Percentiles rank a stretch among this genome's conserved stretches.
phyloP scores from a whole-genome alignment of 2,797 vertebrate genomes.

The Sebastes elongatus region DNA sequence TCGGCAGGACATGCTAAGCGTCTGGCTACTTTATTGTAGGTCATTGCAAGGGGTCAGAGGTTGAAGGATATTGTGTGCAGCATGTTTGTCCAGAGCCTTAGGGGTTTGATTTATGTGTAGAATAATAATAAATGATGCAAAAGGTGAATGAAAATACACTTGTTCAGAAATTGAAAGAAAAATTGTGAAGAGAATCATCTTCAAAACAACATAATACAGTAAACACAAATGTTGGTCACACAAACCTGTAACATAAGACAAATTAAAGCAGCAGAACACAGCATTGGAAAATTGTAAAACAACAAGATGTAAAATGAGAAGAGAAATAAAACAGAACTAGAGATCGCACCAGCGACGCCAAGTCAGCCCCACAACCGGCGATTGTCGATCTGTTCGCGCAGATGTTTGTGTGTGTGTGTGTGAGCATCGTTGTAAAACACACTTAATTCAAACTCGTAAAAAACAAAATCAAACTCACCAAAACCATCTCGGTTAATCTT shows the following conservation, averaged over 20 bases:
- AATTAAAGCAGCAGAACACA: not conserved
- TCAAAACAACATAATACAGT: not conserved
- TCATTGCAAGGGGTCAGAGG: not conserved
- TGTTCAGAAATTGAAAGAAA: not conserved
- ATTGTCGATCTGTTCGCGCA: too few species aligned
- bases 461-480: too few species aligned
- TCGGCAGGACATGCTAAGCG: not conserved
- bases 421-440: too few species aligned
- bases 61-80: not conserved
- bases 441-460: too few species aligned
- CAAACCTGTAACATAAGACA: not conserved
- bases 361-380: too few species aligned
- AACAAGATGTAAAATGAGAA: not conserved
- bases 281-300: not conserved
- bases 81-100: not conserved
- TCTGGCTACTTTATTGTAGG: not conserved
- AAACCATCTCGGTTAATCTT: too few species aligned
- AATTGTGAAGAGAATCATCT: not conserved
- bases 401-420: too few species aligned
- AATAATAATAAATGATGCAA: not conserved
- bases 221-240: not conserved
- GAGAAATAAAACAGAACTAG: too few species aligned
- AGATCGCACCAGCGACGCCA: too few species aligned
- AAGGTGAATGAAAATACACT: not conserved
- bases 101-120: not conserved